Conservation (phyloP, 2,888 invertebrate genomes). For the Lasiommata megera region DNA sequence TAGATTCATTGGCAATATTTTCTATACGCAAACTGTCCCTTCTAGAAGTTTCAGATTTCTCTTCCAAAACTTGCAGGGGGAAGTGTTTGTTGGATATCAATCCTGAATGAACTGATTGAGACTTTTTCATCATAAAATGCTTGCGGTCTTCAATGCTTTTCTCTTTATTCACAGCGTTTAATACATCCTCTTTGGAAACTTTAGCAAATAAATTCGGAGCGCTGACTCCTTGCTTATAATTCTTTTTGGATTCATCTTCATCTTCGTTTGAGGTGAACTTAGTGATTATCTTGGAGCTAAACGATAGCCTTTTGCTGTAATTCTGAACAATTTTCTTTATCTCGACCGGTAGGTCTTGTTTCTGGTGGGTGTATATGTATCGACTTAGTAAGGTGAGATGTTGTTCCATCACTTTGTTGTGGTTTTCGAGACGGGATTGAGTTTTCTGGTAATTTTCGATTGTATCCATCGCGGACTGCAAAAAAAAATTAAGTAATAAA, state of each 20-base stretch:
- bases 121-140: conserved; percentile 68
- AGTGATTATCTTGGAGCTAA: conserved; percentile 69
- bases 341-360: conserved; percentile 87
- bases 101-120: conserved; percentile 70
- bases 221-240: conserved; percentile 61
- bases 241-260: conserved; percentile 55
- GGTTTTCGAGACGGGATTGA: conserved; percentile 85
- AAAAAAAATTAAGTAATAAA: conserved; percentile 24
- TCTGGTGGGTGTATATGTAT: conserved; percentile 86
- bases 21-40: conserved; percentile 60
- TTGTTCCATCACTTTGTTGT: conserved; percentile 87
- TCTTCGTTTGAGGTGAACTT: conserved; percentile 63
- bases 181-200: conserved; percentile 51
- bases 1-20: conserved; percentile 61
- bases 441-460: conserved; percentile 83
- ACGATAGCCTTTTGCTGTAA: conserved; percentile 62
- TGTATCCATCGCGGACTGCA: conserved; percentile 85
- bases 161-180: conserved; percentile 44
- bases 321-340: conserved; percentile 88
- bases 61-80: conserved; percentile 76
- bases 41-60: conserved; percentile 66
- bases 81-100: conserved; percentile 58
- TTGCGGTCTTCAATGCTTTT: conserved; percentile 47
- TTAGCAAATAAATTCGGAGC: conserved; percentile 71
- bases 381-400: conserved; percentile 87